A percentile compares a stretch with the other conserved stretches of the same genome.
phyloP scores from a whole-genome alignment of 1,140 invertebrate species.

The Spodoptera frugiperda region DNA sequence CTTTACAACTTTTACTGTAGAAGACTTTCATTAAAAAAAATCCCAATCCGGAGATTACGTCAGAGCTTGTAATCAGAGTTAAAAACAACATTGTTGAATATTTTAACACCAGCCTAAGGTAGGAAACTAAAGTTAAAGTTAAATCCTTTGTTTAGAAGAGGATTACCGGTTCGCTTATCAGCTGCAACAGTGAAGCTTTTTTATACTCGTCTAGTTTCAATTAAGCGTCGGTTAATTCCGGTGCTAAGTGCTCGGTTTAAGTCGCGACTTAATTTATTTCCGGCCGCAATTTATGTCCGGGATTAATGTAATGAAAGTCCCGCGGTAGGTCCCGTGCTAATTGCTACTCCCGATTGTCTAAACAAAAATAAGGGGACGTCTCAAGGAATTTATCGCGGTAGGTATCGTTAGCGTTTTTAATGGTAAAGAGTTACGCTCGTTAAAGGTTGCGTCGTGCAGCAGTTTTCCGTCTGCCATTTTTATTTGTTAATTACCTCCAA shows the following conservation, averaged over 20 bases:
- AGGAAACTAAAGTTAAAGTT: slow-evolving; percentile 51
- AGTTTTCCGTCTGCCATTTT: neutral
- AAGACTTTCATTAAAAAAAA: slow-evolving; percentile 65
- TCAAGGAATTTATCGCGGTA: slow-evolving; percentile 38
- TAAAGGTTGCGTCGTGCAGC: slow-evolving; percentile 33
- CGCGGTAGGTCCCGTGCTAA: slow-evolving; percentile 64
- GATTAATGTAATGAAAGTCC: slow-evolving; percentile 75
- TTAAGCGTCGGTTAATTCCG: slow-evolving; percentile 77
- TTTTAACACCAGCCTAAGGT: slow-evolving; percentile 49
- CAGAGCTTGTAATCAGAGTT: slow-evolving; percentile 74
- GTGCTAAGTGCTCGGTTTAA: slow-evolving; percentile 77
- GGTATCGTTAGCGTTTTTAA: slow-evolving; percentile 40
- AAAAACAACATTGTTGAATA: slow-evolving; percentile 69
- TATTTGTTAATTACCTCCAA: neutral
- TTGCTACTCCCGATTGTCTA: slow-evolving; percentile 73
- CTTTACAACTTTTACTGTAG: slow-evolving; percentile 56
- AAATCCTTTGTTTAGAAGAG: slow-evolving; percentile 75
- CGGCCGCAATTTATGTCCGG: slow-evolving; percentile 70
- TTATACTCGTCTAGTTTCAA: slow-evolving; percentile 78
- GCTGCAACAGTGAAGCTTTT: slow-evolving; percentile 62
- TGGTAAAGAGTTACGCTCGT: slow-evolving; percentile 39
- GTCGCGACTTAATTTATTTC: slow-evolving; percentile 77
- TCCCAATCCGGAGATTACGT: slow-evolving; percentile 75
- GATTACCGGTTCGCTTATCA: slow-evolving; percentile 75
- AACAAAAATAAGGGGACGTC: slow-evolving; percentile 63